Base-by-base conservation (phyloP, 1,140 invertebrate genomes). In the Polyergus mexicanus region DNA sequence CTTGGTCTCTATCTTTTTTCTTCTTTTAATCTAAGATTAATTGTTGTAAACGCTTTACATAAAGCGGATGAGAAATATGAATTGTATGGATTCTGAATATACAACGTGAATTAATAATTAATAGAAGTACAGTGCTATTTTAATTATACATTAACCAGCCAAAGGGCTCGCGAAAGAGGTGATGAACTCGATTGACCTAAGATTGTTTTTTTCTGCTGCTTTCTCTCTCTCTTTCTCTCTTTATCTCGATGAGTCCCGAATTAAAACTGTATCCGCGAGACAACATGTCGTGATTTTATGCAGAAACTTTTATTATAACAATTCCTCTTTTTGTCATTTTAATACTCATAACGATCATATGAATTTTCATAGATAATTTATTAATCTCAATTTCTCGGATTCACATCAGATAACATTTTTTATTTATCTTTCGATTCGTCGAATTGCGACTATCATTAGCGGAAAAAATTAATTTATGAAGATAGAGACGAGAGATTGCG, bases 141-240 rank as follows among this genome's bases (percentile, higher is more conserved):
- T 51, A 44, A 44, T 44, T 51, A 51, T 10, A 3, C 47, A 5
- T 4, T 25, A 32, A 22, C 19, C 16, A 11, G 51, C 32, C 13
- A 19, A 74, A 74, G 51, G 7, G 0, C 71, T 89, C 68, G 91
- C 90, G 92, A 93, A 94, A 72, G 35, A 94, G 92, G 89, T 92
- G 93, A 93, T 92, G 93, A 94, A 94, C 93, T 94, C 93, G 92
- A 91, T 89, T 94, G 93, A 94, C 93, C 94, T 86, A 86, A 90
- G 88, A 92, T 90, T 81, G 19, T 38, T 6, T 58, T 11, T 28
- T 35, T 47, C 44, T 16, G 44, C 13, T 13, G 44, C 44, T 3
- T 3, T 44, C 41, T 44, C 19, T 32, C 47, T 44, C 8, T 8
- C 41, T 44, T 10, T 8, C 41, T 44, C 41, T 44, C 41, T 47